Evolutionary conservation across 2,888 invertebrate species (phyloP).

Genomic region (Sesamia inferens): DNA sequence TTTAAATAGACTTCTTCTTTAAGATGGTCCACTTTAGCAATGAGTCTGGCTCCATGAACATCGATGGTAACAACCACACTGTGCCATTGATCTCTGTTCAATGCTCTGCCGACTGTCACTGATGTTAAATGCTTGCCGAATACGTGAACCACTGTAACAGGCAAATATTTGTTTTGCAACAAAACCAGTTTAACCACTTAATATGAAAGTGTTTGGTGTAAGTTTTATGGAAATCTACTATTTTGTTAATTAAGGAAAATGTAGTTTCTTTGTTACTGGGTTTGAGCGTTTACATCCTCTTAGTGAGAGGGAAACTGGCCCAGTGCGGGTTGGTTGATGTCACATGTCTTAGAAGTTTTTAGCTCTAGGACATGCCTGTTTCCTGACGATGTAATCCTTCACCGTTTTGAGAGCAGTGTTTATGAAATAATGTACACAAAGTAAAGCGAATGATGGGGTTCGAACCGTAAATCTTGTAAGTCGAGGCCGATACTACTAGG

Average conservation of each 20-base stretch:
- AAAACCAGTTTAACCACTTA: too few species aligned
- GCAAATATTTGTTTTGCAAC: not conserved
- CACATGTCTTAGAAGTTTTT: too few species aligned
- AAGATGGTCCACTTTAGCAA: conserved; percentile 95
- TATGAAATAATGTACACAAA: too few species aligned
- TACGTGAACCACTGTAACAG: conserved; percentile 94
- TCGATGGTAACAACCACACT: conserved; percentile 96
- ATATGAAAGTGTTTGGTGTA: not conserved
- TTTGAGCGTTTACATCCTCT: not conserved
- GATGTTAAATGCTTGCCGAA: conserved; percentile 96
- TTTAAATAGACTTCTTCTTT: conserved; percentile 95
- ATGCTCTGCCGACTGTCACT: conserved; percentile 95
- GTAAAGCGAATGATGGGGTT: too few species aligned
- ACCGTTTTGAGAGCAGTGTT: too few species aligned
- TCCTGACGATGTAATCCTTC: too few species aligned
- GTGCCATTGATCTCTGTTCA: conserved; percentile 97
- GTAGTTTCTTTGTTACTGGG: not conserved
- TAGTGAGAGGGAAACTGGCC: too few species aligned
- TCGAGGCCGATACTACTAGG: too few species aligned
- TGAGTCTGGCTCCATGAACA: conserved; percentile 95
- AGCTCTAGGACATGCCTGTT: too few species aligned
- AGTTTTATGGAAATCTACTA: not conserved
- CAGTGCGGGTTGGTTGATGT: too few species aligned
- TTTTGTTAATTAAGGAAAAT: not conserved
- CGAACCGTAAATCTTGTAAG: too few species aligned